Percentiles rank a stretch among this genome's conserved stretches.
Conservation (phyloP, 2,113 vertebrate genomes). For the Limanda limanda region DNA sequence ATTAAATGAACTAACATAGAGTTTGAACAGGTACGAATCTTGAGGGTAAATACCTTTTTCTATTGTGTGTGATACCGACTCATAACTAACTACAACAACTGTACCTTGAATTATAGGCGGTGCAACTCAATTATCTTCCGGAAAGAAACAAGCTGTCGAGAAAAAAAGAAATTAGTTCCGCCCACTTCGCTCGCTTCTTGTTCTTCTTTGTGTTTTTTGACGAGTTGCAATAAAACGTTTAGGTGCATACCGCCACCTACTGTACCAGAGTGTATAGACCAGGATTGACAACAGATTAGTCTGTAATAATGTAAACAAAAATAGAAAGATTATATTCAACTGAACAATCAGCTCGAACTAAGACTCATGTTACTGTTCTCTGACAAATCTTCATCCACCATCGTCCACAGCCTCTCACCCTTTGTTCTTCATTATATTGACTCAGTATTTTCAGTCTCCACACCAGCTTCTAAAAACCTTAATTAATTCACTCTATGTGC, state of each 20-base stretch:
- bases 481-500: too few relatives aligned
- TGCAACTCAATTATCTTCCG: slow-evolving; percentile 17
- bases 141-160: not conserved
- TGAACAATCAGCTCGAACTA: too few relatives aligned
- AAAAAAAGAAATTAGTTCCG: not conserved
- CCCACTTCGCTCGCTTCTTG: not conserved
- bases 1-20: not conserved
- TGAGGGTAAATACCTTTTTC: too few relatives aligned
- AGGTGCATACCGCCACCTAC: not conserved
- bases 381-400: too few relatives aligned
- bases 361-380: too few relatives aligned
- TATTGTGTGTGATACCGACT: not conserved
- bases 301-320: not conserved
- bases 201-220: not conserved
- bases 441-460: too few relatives aligned
- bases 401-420: too few relatives aligned
- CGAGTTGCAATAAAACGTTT: not conserved
- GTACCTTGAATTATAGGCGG: not conserved
- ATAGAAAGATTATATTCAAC: not conserved
- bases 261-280: not conserved
- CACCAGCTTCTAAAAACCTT: too few relatives aligned
- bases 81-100: not conserved
- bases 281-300: not conserved
- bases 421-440: too few relatives aligned
- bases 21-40: too few relatives aligned